Evolutionary conservation across 2,113 vertebrate species (phyloP).

Genomic region (Lepisosteus osseus): DNA sequence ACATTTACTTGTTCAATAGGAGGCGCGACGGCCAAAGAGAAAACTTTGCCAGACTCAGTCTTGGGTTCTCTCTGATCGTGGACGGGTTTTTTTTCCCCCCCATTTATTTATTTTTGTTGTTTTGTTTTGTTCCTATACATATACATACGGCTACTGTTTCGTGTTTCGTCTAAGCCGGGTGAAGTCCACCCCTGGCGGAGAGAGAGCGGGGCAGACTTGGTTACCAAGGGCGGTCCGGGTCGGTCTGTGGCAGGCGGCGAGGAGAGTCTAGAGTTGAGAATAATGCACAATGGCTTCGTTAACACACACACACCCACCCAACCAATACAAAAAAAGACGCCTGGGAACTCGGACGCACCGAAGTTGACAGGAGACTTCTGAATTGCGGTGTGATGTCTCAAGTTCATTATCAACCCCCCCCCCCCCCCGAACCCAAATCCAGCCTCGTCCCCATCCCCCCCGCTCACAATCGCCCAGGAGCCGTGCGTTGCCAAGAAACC

Average conservation of each 20-base stretch:
- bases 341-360: slow-evolving; percentile 72
- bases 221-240: slow-evolving; percentile 64
- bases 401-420: slow-evolving; percentile 75
- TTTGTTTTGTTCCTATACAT: slow-evolving; percentile 59
- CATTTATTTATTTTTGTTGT: slow-evolving; percentile 45
- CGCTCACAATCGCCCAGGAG: slow-evolving; percentile 19
- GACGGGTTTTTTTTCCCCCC: slow-evolving; percentile 42
- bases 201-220: slow-evolving; percentile 47
- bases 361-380: slow-evolving; percentile 65
- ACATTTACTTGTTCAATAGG: slow-evolving; percentile 74
- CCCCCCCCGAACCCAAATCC: slow-evolving; percentile 20
- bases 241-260: slow-evolving; percentile 59
- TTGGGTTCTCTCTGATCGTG: slow-evolving; percentile 26
- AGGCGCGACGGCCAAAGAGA: slow-evolving; percentile 77
- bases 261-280: slow-evolving; percentile 59
- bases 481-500: slow-evolving; percentile 17
- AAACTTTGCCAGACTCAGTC: slow-evolving; percentile 67
- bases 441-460: slow-evolving; percentile 25
- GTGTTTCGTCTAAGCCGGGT: slow-evolving; percentile 24
- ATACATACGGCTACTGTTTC: slow-evolving; percentile 61
- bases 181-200: slow-evolving; percentile 23
- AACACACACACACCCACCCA: slow-evolving; percentile 46
- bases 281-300: slow-evolving; percentile 53
- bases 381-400: slow-evolving; percentile 75
- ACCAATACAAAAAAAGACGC: slow-evolving; percentile 40